phyloP scores from a whole-genome alignment of 2,888 invertebrate species.

The Limnephilus rhombicus region DNA sequence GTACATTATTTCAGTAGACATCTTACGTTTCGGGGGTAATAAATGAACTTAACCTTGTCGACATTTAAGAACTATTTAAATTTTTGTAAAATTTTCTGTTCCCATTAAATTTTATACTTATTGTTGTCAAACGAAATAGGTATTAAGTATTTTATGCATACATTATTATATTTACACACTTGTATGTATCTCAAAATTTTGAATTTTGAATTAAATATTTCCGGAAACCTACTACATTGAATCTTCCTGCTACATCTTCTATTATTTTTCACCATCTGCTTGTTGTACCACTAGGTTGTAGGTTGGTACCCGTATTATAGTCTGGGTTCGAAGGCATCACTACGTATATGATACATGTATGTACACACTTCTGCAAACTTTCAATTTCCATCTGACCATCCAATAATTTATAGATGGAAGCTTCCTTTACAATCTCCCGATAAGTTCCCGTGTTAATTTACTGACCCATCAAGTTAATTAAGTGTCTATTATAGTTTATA shows the following conservation, averaged over 20 bases:
- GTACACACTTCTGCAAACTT: constrained; percentile 8
- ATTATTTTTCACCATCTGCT: not conserved
- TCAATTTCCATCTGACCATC: constrained; percentile 44
- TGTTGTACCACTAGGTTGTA: not conserved
- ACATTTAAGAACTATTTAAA: too few relatives aligned
- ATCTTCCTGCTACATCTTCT: not conserved
- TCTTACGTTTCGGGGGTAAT: too few relatives aligned
- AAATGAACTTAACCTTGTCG: too few relatives aligned
- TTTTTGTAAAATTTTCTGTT: too few relatives aligned
- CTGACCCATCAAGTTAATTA: constrained; percentile 16
- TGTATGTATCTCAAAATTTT: not conserved
- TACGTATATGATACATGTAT: not conserved
- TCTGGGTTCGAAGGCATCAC: not conserved
- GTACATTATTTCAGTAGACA: too few relatives aligned
- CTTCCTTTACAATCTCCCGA: not conserved
- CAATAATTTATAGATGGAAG: not conserved
- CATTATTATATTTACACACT: too few relatives aligned
- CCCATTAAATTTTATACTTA: too few relatives aligned
- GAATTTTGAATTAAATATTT: not conserved
- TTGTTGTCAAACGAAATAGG: too few relatives aligned
- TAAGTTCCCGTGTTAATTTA: constrained; percentile 24
- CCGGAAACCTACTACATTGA: not conserved
- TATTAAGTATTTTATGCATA: too few relatives aligned
- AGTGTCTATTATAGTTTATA: not conserved
- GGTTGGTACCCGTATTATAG: not conserved